Base-by-base conservation (phyloP, 2,113 vertebrate species). In the Nesoenas mayeri region DNA sequence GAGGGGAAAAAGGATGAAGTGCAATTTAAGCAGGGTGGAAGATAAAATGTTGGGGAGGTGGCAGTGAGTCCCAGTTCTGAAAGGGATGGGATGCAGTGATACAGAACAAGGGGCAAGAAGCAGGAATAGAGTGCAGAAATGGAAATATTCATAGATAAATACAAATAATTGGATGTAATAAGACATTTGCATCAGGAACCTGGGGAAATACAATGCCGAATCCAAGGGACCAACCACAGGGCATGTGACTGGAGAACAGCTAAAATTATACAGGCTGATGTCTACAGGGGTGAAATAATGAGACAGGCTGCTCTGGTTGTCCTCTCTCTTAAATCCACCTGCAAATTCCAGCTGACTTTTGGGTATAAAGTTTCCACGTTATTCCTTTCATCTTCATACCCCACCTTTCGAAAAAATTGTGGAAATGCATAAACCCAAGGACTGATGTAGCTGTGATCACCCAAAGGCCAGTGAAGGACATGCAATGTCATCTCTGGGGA, bases 271-370 rank as follows among this genome's bases (percentile, higher is more conserved):
- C 8, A 8, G 6, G 5, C 19, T 8, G 19, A 24, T 21, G 29
- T n/a, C 54, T 70, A 40, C 12, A 29, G 17, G 19, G 10, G 15
- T 17, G 26, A 79, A 44, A 11, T 57, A 70, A 29, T 0, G 0
- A 62, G 51, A 69, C 54, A 66, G 20, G 16, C 15, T 61, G 22
- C 32, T 31, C 6, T 5, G 18, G 29, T 24, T 74, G 34, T 69
- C 44, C 22, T 60, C 24, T 21, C n/a, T 79, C n/a, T 78, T 61
- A 75, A 75, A 81, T 25, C n/a, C 25, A 71, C 21, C 38, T 26
- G 38, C 38, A 86, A 42, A 60, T 29, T 75, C 42, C 69, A 34
- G 3, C 16, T 44, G 44, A 48, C 21, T 65, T 81, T 13, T 38
- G 38, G 26, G 26, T 61, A 44, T 38, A 77, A 50, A 16, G 51